Base-by-base conservation (phyloP, 2,888 invertebrate species). In the Axea sp. region DNA sequence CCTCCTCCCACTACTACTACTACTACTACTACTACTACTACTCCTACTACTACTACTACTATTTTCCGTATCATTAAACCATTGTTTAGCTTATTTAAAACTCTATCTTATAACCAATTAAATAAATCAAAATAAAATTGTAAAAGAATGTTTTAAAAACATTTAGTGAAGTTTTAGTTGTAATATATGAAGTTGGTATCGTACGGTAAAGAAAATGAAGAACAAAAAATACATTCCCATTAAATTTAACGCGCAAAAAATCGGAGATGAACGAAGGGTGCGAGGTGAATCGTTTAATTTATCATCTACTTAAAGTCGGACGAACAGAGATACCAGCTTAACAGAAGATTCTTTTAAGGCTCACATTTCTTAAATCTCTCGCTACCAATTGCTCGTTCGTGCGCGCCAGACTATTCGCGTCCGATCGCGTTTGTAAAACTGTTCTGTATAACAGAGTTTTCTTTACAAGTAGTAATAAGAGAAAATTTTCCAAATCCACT, bases 261-360 rank as follows among this genome's bases (percentile, higher is more conserved):
- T 76, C 69, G 76, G 73, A 72, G 73, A 71, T 73, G 74, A 65
- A 51, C 39, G 59, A 47, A 64, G 41, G 57, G 72, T 60, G 67
- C 53, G 76, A 74, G 65, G 74, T 49, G 80, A 55, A 60, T 78
- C 83, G 77, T 83, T 84, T 83, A 84, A 84, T 84, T 84, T 83
- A 84, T 84, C 82, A 79, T 81, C 81, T 81, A 82, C 83, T 83
- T 83, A 82, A 82, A 81, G 75, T 76, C 64, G 60, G 35, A 65
- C 59, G 69, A 60, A 60, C 69, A 65, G 60, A 71, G 60, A 75
- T 71, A 65, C 60, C 43, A 28, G 60, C 55, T 75, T 69, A 65
- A 71, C 60, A 49, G 65, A 65, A 60, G 74, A 75, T 71, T 60
- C 65, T 71, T 74, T 65, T 60, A 65, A 60, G 49, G 60, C 41